Base-by-base conservation (phyloP, 2,888 invertebrate genomes). In the Prosopocoilus inquinatus region DNA sequence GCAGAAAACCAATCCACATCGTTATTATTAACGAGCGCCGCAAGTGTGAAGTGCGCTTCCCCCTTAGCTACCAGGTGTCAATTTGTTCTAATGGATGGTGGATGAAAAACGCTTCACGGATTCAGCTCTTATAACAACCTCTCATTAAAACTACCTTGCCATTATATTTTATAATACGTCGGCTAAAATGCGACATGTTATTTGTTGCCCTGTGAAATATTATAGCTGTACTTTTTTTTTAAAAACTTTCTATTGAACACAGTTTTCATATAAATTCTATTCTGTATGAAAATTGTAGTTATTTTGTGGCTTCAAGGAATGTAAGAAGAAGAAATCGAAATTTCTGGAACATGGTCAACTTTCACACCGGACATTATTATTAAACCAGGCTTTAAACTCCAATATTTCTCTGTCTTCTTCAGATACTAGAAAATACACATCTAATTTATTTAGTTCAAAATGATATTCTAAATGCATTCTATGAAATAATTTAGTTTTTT, bases 31-130 rank as follows among this genome's bases (percentile, higher is more conserved):
- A 74, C 72, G 72, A 74, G 71, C 67, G 69, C 68, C 67, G 67
- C 67, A 67, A 68, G 66, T 63, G 64, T 62, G 64, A 62, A 63
- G 63, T 63, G 67, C 64, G 61, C 62, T 59, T 62, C 66, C 67
- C 69, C 71, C 68, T 67, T 66, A 69, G 71, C 70, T 70, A 71
- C 74, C 74, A 77, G 76, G 76, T 78, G 78, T 77, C 77, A 77
- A 78, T 78, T 78, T 78, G 76, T 77, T 77, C 75, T 78, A 77
- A 78, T 77, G 75, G 75, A 77, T 77, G 77, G 76, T 71, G 70
- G 65, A 61, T 64, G 66, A 67, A 67, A 68, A 69, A 67, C 62
- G 66, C 67, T 64, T 63, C 63, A 64, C 63, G 67, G 66, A 65
- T 67, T 66, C 63, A 60, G 62, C 65, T 64, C 64, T 66, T 69